Conservation (phyloP, 2,797 vertebrate genomes). For the Scyliorhinus canicula region DNA sequence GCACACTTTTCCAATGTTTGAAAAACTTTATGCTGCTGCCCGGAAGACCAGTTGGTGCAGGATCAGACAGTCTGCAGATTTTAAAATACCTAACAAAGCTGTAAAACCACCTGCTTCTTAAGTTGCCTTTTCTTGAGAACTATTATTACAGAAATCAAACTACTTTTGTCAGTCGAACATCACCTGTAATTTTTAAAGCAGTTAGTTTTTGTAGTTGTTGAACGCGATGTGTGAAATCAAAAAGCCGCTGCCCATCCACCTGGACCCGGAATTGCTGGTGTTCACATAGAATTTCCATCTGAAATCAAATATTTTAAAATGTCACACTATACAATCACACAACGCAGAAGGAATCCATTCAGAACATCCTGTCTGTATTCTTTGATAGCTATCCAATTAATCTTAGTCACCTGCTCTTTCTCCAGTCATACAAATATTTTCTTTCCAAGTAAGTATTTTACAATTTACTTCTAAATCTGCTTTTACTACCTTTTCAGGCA, state of each 20-base stretch:
- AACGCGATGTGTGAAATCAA: constrained; percentile 73
- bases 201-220: constrained; percentile 67
- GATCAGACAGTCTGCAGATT: not conserved
- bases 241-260: constrained; percentile 79
- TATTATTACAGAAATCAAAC: constrained; percentile 54
- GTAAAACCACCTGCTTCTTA: not conserved
- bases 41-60: not conserved
- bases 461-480: not conserved
- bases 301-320: constrained; percentile 40
- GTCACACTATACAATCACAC: not conserved
- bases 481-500: too few relatives aligned
- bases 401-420: not conserved
- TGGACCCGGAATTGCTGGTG: constrained; percentile 84
- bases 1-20: not conserved
- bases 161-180: constrained; percentile 82
- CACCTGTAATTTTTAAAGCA: constrained; percentile 69
- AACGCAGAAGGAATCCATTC: not conserved
- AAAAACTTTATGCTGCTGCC: not conserved
- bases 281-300: constrained; percentile 89
- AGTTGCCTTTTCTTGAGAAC: not conserved
- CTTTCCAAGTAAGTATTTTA: not conserved
- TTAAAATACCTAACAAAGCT: not conserved
- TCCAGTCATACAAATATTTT: not conserved
- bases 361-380: not conserved
- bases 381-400: not conserved